Percentiles rank a stretch among this genome's conserved stretches.
Conservation (phyloP, 1,140 invertebrate species). For the Colletes latitarsis region DNA sequence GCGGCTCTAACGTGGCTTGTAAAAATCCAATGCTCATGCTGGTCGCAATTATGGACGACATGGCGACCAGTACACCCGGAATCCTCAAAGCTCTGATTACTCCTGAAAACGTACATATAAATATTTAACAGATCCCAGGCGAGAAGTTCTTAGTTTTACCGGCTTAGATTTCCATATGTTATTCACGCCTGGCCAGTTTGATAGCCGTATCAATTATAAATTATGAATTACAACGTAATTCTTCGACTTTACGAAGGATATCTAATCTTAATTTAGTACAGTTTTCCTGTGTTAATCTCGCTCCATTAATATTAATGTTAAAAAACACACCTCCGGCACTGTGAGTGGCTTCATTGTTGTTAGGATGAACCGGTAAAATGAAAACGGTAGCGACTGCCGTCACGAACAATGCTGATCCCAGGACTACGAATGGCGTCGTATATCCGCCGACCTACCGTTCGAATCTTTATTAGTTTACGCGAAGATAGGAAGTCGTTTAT, state of each 20-base stretch:
- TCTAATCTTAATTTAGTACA: too few species aligned
- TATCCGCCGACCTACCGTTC: slow-evolving; percentile 87
- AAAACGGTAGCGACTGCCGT: slow-evolving; percentile 89
- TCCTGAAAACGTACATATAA: slow-evolving; percentile 77
- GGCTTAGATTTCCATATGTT: too few species aligned
- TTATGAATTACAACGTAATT: too few species aligned
- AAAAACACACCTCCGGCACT: slow-evolving; percentile 83
- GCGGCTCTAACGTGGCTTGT: slow-evolving; percentile 91
- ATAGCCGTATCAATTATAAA: too few species aligned
- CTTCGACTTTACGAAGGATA: too few species aligned
- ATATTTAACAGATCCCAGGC: not conserved
- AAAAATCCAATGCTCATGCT: slow-evolving; percentile 92
- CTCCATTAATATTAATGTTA: slow-evolving; percentile 18
- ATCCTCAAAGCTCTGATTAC: slow-evolving; percentile 86
- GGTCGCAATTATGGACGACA: slow-evolving; percentile 86
- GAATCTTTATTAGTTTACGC: not conserved
- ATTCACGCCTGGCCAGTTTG: too few species aligned
- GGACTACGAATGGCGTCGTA: slow-evolving; percentile 91
- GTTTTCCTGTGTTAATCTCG: not conserved
- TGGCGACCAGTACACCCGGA: slow-evolving; percentile 86
- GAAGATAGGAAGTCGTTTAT: too few species aligned
- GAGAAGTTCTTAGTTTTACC: too few species aligned
- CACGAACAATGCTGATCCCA: slow-evolving; percentile 89
- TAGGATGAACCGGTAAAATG: slow-evolving; percentile 85
- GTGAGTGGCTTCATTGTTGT: slow-evolving; percentile 81